Percentiles rank a stretch among this genome's conserved stretches.
phyloP scores from a whole-genome alignment of 92 coral and sea anemone genomes.

The Zoanthus gigantus region DNA sequence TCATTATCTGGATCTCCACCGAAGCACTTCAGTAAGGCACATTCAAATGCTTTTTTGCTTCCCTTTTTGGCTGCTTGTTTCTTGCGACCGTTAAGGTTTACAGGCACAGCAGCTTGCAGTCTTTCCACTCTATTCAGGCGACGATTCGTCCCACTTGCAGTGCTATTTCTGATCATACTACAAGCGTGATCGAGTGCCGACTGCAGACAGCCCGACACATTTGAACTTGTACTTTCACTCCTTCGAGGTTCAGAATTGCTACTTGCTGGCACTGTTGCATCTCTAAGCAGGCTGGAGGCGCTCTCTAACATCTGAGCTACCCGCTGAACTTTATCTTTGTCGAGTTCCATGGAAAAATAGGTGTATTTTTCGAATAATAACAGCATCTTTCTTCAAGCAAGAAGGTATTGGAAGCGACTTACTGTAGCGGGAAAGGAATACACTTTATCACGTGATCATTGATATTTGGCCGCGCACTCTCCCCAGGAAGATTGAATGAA shows the following conservation, averaged over 20 bases:
- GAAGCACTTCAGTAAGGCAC: slow-evolving; percentile 45
- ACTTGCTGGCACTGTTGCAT: slow-evolving; percentile 19
- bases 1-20: slow-evolving; percentile 27
- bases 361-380: slow-evolving; percentile 3
- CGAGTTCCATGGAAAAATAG: neutral
- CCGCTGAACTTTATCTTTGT: neutral
- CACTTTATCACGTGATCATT: slow-evolving; percentile 22
- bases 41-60: slow-evolving; percentile 61
- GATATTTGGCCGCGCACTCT: neutral
- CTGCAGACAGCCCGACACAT: slow-evolving; percentile 13
- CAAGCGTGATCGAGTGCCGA: neutral
- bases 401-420: neutral
- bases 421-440: slow-evolving; percentile 7
- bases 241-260: slow-evolving; percentile 10
- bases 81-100: slow-evolving; percentile 8
- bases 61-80: slow-evolving; percentile 9
- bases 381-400: neutral
- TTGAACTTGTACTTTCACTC: neutral
- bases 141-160: neutral
- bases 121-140: slow-evolving; percentile 31
- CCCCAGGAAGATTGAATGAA: neutral
- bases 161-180: slow-evolving; percentile 9
- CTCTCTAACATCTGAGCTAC: slow-evolving; percentile 14
- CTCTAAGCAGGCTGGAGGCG: slow-evolving; percentile 4
- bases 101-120: slow-evolving; percentile 56